phyloP scores from a whole-genome alignment of 2,888 invertebrate species.

The Agonopterix arenella region DNA sequence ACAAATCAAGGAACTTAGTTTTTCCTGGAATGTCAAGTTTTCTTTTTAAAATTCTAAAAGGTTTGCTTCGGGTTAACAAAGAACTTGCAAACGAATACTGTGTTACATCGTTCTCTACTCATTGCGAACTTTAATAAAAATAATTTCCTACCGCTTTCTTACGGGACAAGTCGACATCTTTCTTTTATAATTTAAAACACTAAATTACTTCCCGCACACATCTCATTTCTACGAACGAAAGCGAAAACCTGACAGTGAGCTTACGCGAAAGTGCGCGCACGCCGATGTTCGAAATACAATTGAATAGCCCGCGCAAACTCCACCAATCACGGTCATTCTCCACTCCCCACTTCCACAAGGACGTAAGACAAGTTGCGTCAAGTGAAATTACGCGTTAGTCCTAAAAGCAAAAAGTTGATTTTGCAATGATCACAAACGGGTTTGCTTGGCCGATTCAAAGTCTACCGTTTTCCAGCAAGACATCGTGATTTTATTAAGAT shows the following conservation, averaged over 20 bases:
- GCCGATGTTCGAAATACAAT: conserved; percentile 48
- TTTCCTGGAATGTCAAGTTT: too few relatives aligned
- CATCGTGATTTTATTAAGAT: too few relatives aligned
- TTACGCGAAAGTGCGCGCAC: conserved; percentile 65
- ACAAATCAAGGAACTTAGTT: too few relatives aligned
- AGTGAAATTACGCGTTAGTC: conserved; percentile 31
- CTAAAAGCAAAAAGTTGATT: conserved; percentile 15
- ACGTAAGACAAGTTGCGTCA: conserved; percentile 38
- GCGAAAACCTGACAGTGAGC: conserved; percentile 54
- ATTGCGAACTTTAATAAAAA: too few relatives aligned
- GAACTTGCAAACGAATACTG: too few relatives aligned
- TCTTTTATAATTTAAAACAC: conserved; percentile 18
- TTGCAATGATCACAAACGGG: conserved; percentile 10
- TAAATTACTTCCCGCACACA: conserved; percentile 32
- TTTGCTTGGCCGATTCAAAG: conserved; percentile 26
- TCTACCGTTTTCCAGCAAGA: conserved; percentile 22
- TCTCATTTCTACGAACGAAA: conserved; percentile 58
- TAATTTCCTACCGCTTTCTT: conserved; percentile 24
- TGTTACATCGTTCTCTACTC: too few relatives aligned
- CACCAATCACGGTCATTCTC: conserved; percentile 44
- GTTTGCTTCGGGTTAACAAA: too few relatives aligned
- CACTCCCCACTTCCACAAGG: conserved; percentile 51
- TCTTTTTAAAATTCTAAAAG: too few relatives aligned
- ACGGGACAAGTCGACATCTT: conserved; percentile 19
- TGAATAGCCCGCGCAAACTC: conserved; percentile 58